These are phyloP conservation scores for Andrena praecox DNA, from an alignment of 2,888 invertebrate genomes.

Conservation along the genomic window DNA sequence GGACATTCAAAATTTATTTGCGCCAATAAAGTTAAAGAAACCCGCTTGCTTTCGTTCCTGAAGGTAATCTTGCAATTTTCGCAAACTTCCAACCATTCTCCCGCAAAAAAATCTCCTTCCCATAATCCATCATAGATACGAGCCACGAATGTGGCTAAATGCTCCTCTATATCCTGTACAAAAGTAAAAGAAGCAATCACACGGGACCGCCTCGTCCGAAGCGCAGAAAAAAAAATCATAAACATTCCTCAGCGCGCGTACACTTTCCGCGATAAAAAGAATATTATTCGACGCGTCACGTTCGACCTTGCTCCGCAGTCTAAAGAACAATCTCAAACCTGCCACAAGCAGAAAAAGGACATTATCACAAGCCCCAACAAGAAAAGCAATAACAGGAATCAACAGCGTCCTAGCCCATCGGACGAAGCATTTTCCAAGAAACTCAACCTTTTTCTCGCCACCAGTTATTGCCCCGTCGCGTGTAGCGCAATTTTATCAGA, in stretches of 20 bases:
- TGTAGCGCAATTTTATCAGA: too few species aligned
- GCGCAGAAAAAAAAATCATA: neutral
- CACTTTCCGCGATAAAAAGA: conserved; percentile 10
- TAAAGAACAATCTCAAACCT: conserved; percentile 23
- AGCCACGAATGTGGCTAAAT: neutral
- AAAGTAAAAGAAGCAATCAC: neutral
- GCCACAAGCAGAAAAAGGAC: neutral
- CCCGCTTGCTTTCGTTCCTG: neutral
- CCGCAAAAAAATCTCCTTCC: neutral
- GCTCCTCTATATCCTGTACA: neutral
- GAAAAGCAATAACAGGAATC: conserved; percentile 1
- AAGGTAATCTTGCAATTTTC: neutral
- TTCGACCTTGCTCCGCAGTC: conserved; percentile 13
- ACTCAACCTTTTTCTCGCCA: neutral
- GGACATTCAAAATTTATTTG: too few species aligned
- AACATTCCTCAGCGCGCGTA: neutral
- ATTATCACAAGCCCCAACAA: neutral
- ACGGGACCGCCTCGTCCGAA: too few species aligned
- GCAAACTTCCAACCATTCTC: neutral
- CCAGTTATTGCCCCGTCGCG: neutral
- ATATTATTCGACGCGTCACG: neutral
- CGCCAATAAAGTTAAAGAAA: neutral
- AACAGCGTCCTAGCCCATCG: neutral
- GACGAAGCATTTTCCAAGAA: neutral
- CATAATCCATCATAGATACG: neutral